Percentiles rank a stretch among this genome's conserved stretches.
These are phyloP conservation scores for Megaleporinus macrocephalus DNA, from an alignment of 2,113 vertebrate species.

Conservation along the genomic window DNA sequence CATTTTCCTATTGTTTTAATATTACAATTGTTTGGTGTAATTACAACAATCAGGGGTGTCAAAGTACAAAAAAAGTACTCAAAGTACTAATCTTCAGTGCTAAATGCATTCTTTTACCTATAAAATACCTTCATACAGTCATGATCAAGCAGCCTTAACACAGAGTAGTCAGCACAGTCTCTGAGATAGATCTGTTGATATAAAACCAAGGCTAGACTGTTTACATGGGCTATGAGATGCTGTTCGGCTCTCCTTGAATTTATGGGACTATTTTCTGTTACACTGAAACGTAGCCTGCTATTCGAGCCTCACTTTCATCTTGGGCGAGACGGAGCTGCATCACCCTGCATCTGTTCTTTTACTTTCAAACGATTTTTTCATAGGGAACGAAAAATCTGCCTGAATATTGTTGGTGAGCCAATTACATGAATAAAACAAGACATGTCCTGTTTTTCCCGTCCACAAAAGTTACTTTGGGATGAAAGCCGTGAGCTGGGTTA, in stretches of 20 bases:
- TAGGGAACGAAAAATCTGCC: not conserved
- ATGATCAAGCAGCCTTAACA: not conserved
- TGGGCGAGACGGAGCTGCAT: not conserved
- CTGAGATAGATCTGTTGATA: slow-evolving; percentile 7
- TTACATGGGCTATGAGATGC: slow-evolving; percentile 12
- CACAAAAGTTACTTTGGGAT: not conserved
- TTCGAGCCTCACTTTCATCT: not conserved
- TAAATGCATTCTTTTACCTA: not conserved
- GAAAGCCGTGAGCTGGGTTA: not conserved
- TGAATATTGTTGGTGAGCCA: not conserved
- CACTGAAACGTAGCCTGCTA: not conserved
- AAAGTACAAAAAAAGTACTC: not conserved
- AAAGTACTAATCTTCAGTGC: not conserved
- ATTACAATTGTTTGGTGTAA: not conserved
- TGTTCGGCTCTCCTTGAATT: slow-evolving; percentile 7
- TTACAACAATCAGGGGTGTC: not conserved
- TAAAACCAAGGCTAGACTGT: not conserved
- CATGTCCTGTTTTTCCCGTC: not conserved
- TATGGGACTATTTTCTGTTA: slow-evolving; percentile 9
- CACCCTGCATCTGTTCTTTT: not conserved
- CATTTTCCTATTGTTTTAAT: no score
- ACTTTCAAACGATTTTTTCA: not conserved
- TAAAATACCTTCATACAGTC: not conserved
- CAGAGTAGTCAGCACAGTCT: not conserved
- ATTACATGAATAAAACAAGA: slow-evolving; percentile 4